A percentile compares a stretch with the other conserved stretches of the same genome.
phyloP scores from a whole-genome alignment of 2,888 invertebrate genomes.

The Schizaphis graminum region DNA sequence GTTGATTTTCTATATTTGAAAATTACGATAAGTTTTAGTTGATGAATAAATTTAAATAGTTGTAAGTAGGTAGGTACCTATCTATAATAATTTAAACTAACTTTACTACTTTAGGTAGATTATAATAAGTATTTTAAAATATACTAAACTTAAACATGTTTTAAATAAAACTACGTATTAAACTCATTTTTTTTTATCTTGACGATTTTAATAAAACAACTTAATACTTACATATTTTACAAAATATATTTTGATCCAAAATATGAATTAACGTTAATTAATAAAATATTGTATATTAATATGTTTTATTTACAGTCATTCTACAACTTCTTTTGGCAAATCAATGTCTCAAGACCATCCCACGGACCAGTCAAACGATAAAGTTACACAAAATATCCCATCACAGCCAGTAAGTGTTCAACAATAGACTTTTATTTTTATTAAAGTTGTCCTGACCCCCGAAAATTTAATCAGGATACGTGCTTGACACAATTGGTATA shows the following conservation, averaged over 20 bases:
- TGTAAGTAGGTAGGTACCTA: no score
- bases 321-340: slow-evolving; percentile 34
- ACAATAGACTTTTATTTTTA: neutral
- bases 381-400: neutral
- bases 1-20: no score
- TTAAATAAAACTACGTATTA: neutral
- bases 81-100: no score
- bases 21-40: no score
- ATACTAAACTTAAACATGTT: neutral
- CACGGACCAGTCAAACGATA: neutral
- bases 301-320: slow-evolving; percentile 12
- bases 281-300: neutral
- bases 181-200: neutral
- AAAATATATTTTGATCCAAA: neutral
- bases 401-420: slow-evolving; percentile 8
- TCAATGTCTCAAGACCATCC: slow-evolving; percentile 41
- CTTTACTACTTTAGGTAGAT: no score
- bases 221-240: neutral
- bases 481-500: no score
- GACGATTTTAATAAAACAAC: neutral
- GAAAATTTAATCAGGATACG: no score
- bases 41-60: no score
- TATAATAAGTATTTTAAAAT: neutral
- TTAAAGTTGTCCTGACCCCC: no score
- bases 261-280: neutral